phyloP scores from a whole-genome alignment of 2,888 invertebrate genomes.

The Lithophane ornitopus region DNA sequence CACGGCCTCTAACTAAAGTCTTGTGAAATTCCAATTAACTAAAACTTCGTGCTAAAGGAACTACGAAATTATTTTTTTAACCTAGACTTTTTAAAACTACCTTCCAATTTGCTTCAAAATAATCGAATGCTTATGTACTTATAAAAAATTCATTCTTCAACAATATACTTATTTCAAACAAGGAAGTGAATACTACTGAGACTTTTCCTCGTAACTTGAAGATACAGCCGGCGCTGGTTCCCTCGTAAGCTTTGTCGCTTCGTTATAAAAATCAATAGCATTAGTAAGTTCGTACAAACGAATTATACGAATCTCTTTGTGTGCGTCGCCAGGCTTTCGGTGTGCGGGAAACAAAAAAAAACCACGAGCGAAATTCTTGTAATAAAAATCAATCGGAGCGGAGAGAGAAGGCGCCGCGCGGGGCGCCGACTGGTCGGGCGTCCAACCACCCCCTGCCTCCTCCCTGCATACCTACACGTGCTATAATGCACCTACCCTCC shows the following conservation, averaged over 20 bases:
- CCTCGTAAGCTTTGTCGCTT: constrained; percentile 77
- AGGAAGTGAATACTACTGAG: constrained; percentile 38
- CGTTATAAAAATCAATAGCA: constrained; percentile 91
- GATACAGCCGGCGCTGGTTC: constrained; percentile 67
- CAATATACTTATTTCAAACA: constrained; percentile 21
- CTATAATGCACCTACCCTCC: constrained; percentile 84
- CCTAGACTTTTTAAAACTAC: constrained; percentile 22
- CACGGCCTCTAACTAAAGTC: constrained; percentile 12
- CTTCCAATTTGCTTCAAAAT: neutral
- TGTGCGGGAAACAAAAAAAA: constrained; percentile 89
- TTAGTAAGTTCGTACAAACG: constrained; percentile 90
- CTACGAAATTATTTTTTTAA: neutral
- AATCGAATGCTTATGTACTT: neutral
- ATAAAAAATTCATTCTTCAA: constrained; percentile 13
- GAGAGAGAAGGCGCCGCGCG: constrained; percentile 89
- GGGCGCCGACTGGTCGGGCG: constrained; percentile 88
- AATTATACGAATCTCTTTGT: constrained; percentile 89
- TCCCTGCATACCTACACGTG: constrained; percentile 79
- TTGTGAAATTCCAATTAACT: constrained; percentile 21
- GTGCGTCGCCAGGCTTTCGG: constrained; percentile 84
- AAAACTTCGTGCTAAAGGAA: constrained; percentile 18
- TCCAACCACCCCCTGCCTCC: constrained; percentile 73
- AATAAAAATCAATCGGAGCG: constrained; percentile 91
- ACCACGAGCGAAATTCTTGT: constrained; percentile 90
- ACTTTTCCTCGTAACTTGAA: constrained; percentile 56